Evolutionary conservation across 2,797 vertebrate species (phyloP).

Genomic region (Clamator glandarius): DNA sequence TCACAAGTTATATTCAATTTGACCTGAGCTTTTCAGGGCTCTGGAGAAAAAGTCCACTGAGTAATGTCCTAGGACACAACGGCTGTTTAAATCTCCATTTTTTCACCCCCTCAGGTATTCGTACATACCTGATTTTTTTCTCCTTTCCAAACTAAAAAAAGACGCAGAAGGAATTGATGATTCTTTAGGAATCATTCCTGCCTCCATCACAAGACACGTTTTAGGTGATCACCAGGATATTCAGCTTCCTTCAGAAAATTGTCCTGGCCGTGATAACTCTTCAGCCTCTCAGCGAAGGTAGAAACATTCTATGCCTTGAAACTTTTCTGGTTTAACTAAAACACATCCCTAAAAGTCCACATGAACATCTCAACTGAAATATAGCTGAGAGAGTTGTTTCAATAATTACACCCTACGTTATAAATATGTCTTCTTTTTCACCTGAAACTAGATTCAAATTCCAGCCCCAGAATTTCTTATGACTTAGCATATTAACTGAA

Average conservation of each 20-base stretch:
- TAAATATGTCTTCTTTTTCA: neutral
- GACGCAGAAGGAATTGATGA: rapidly evolving
- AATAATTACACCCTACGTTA: neutral
- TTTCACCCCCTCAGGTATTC: neutral
- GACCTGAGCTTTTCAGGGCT: neutral
- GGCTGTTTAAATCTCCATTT: neutral
- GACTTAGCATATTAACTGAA: neutral
- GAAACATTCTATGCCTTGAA: neutral
- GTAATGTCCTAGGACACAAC: neutral
- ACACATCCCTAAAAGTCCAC: neutral
- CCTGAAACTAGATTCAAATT: neutral
- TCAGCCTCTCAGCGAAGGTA: neutral
- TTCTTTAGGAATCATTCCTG: neutral
- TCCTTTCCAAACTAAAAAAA: neutral
- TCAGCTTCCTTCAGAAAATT: neutral
- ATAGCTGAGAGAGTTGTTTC: neutral
- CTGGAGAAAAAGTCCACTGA: neutral
- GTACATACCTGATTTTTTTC: neutral
- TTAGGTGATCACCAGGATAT: neutral
- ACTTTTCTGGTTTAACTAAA: neutral
- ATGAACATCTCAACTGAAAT: neutral
- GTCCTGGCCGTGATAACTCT: neutral
- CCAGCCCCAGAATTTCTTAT: neutral
- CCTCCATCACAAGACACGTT: neutral
- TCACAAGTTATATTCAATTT: neutral